Evolutionary conservation across 2,113 vertebrate genomes (phyloP).

Genomic region (Lontra canadensis): DNA sequence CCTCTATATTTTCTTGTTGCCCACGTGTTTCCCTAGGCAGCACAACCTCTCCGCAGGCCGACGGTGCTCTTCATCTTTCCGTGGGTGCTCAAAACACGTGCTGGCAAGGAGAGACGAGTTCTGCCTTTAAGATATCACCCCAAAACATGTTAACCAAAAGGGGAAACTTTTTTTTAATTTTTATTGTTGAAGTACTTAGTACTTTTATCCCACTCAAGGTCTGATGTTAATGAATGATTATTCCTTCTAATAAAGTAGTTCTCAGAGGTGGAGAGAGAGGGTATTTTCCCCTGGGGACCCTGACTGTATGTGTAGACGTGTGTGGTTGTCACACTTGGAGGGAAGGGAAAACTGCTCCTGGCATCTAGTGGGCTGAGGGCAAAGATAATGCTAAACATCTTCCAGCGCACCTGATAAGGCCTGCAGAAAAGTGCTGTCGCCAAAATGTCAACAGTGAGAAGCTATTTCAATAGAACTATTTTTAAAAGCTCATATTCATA

Average conservation of each 20-base stretch:
- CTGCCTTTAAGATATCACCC: background rate
- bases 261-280: background rate
- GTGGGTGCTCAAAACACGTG: background rate
- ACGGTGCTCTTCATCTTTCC: fast-evolving
- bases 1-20: background rate
- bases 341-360: background rate
- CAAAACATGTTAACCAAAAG: background rate
- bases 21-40: background rate
- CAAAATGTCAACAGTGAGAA: background rate
- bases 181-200: background rate
- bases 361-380: background rate
- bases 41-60: background rate
- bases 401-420: background rate
- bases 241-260: background rate
- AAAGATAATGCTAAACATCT: background rate
- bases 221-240: background rate
- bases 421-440: background rate
- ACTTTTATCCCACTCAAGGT: background rate
- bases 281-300: background rate
- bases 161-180: background rate
- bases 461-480: background rate
- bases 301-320: background rate
- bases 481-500: background rate
- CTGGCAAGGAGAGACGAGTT: background rate
- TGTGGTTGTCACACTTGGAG: background rate